These are phyloP conservation scores for Vireo altiloquus DNA, from an alignment of 2,113 vertebrate genomes.

Conservation along the genomic window DNA sequence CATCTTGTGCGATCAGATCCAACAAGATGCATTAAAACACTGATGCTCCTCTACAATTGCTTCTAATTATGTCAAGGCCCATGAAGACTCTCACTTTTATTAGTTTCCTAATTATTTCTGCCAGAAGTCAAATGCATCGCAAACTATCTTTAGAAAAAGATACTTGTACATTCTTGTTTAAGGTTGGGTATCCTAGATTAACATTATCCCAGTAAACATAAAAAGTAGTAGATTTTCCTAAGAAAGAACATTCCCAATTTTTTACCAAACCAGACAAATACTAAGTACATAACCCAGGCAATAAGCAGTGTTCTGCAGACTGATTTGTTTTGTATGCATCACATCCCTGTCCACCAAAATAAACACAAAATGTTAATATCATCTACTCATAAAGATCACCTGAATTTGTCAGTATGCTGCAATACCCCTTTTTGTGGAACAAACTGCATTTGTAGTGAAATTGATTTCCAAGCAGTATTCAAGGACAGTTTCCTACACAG, in stretches of 20 bases:
- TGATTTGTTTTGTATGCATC: background rate
- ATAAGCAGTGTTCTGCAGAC: background rate
- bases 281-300: background rate
- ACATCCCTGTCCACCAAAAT: background rate
- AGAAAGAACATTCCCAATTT: background rate
- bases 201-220: background rate
- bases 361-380: background rate
- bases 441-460: background rate
- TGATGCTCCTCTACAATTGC: background rate
- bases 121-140: background rate
- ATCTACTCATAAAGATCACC: background rate
- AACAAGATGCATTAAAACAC: background rate
- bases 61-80: background rate
- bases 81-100: background rate
- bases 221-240: background rate
- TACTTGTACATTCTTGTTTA: background rate
- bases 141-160: background rate
- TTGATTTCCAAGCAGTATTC: background rate
- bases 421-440: background rate
- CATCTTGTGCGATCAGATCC: background rate
- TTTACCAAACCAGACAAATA: background rate
- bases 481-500: background rate
- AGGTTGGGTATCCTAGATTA: background rate
- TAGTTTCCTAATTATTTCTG: background rate
- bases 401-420: background rate